phyloP scores from a whole-genome alignment of 2,797 vertebrate species.

The Odontamblyopus rebecca region DNA sequence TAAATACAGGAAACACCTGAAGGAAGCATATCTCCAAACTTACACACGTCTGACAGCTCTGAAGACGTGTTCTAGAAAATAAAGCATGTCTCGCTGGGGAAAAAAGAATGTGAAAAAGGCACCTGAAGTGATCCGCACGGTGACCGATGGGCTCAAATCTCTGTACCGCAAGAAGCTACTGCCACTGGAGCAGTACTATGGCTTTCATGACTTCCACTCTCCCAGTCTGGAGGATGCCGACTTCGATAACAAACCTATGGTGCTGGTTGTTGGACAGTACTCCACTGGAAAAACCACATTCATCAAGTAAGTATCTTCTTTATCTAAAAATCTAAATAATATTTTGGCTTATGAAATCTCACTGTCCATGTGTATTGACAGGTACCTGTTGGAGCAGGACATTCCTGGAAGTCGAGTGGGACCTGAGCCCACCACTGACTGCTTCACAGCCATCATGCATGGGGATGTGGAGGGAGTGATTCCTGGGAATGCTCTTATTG shows the following conservation, averaged over 20 bases:
- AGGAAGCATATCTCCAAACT: conserved; percentile 52
- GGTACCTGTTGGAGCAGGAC: conserved; percentile 92
- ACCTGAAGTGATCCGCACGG: conserved; percentile 89
- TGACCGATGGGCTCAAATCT: conserved; percentile 91
- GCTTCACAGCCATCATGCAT: conserved; percentile 93
- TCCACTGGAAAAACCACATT: conserved; percentile 95
- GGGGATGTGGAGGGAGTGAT: conserved; percentile 86
- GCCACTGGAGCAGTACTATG: conserved; percentile 89
- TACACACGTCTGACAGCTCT: conserved; percentile 17
- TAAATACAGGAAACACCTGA: conserved; percentile 75
- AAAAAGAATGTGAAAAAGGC: conserved; percentile 85
- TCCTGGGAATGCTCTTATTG: conserved; percentile 91
- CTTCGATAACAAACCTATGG: conserved; percentile 94
- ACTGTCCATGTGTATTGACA: conserved; percentile 38
- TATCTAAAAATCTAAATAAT: background rate
- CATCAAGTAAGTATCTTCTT: conserved; percentile 78
- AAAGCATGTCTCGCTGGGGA: conserved; percentile 90
- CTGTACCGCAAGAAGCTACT: conserved; percentile 88
- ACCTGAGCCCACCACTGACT: conserved; percentile 92
- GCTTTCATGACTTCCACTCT: conserved; percentile 91
- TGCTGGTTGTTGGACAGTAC: conserved; percentile 92
- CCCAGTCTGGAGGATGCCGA: conserved; percentile 88
- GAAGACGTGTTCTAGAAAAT: conserved; percentile 20
- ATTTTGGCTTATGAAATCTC: background rate
- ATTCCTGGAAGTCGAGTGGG: conserved; percentile 90